Base-by-base conservation (phyloP, 2,888 invertebrate species). In the Ochropleura leucogaster region DNA sequence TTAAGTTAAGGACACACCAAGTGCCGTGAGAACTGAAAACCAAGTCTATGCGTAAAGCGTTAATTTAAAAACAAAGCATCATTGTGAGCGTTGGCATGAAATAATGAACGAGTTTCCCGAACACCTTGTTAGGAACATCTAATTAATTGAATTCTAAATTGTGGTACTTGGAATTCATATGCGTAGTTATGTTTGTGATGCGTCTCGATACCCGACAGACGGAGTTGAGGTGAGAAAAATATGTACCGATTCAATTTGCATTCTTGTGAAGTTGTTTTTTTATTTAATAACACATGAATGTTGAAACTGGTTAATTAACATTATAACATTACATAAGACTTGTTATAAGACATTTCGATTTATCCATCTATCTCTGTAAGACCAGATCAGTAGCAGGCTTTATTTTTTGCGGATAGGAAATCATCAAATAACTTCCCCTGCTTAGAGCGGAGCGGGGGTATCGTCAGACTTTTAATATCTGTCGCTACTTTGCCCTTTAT, bases 41-140 rank as follows among this genome's bases (percentile, higher is more conserved):
- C 16, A 49, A 51, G 74, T 53, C 65, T 65, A 72, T 82, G 76
- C 82, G 82, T 84, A 85, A 90, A 82, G 90, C 91, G 94, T 84
- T 95, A 95, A 95, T 94, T 93, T 88, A 82, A 87, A 87, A 94
- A 95, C 95, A 95, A 94, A 90, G 93, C 85, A 73, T 75, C 79
- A 76, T 88, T 94, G 91, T 92, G 85, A 88, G 77, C 80, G 83
- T 84, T 87, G 83, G 79, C 81, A 84, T 89, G 85, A 86, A 91
- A 89, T 94, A 93, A 93, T 90, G 92, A 94, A 84, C 90, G 83
- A 92, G 91, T 93, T 94, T 91, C 90, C 88, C 92, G 89, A 93
- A 92, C 89, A 86, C 75, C 92, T 93, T 91, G 90, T 95, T 94
- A 94, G 93, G 89, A 82, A 60, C 82, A 80, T 83, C 89, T 90